Evolutionary conservation across 2,797 vertebrate species (phyloP).

Genomic region (Channallabes apus): DNA sequence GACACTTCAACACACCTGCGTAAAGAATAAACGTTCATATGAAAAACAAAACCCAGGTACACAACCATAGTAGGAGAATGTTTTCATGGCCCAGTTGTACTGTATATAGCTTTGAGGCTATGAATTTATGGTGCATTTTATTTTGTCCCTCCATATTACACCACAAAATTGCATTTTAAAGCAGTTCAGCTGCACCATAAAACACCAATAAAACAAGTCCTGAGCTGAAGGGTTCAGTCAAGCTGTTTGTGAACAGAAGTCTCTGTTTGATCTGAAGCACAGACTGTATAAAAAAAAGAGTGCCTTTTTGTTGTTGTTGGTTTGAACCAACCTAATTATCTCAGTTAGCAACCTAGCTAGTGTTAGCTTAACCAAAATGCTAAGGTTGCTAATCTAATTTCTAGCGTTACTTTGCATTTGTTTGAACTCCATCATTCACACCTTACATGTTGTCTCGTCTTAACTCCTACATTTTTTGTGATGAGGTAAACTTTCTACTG

Average conservation of each 20-base stretch:
- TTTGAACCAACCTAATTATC: too few relatives aligned
- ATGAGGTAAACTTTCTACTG: too few relatives aligned
- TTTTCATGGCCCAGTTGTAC: neutral
- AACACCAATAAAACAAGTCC: neutral
- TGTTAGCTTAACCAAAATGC: too few relatives aligned
- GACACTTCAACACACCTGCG: conserved; percentile 75
- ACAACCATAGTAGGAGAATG: neutral
- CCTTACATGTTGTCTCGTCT: too few relatives aligned
- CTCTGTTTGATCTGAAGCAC: neutral
- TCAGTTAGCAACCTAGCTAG: too few relatives aligned
- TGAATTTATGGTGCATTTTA: conserved; percentile 75
- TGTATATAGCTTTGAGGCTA: neutral
- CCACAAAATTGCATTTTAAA: neutral
- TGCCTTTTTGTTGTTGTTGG: too few relatives aligned
- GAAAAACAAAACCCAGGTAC: neutral
- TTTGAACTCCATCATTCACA: too few relatives aligned
- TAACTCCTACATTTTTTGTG: too few relatives aligned
- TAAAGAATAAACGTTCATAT: neutral
- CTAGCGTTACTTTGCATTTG: too few relatives aligned
- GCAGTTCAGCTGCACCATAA: conserved; percentile 58
- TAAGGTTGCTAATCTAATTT: too few relatives aligned
- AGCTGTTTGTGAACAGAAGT: neutral
- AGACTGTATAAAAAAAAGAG: too few relatives aligned
- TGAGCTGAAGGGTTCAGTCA: neutral
- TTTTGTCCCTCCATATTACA: conserved; percentile 63